These are phyloP conservation scores for Esperia sulphurella DNA, from an alignment of 2,888 invertebrate genomes.

Conservation along the genomic window DNA sequence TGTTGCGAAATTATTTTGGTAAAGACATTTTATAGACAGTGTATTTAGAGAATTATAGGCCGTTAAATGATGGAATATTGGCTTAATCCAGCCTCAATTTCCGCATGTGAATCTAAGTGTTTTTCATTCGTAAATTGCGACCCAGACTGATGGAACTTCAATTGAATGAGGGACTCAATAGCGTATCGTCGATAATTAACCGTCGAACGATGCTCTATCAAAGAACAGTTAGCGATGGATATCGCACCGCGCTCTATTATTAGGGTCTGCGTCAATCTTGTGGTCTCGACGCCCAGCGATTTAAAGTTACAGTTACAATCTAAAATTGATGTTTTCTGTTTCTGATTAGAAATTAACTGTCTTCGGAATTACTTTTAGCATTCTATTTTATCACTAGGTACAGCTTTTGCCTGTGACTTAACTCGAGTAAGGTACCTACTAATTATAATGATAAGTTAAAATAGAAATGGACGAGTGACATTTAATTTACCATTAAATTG, in stretches of 20 bases:
- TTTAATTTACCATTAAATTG: too few species aligned
- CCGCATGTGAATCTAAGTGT: constrained; percentile 17
- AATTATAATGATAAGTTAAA: too few species aligned
- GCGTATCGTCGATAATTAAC: constrained; percentile 49
- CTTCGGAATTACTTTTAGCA: constrained; percentile 5
- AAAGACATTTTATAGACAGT: constrained; percentile 1
- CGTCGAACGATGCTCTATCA: constrained; percentile 45
- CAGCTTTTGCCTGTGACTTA: background rate
- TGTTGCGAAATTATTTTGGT: background rate
- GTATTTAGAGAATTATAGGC: background rate
- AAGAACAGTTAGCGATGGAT: constrained; percentile 66
- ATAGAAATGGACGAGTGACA: too few species aligned
- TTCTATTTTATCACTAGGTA: constrained; percentile 3
- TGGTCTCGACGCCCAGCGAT: constrained; percentile 40
- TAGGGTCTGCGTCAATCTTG: constrained; percentile 50
- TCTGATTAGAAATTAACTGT: constrained; percentile 12
- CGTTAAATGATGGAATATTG: too few species aligned
- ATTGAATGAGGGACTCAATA: constrained; percentile 25
- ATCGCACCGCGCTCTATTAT: constrained; percentile 57
- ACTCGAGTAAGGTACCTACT: too few species aligned
- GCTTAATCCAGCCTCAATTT: background rate
- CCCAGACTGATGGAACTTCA: constrained; percentile 31
- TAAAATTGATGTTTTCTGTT: constrained; percentile 23
- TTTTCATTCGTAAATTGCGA: constrained; percentile 15
- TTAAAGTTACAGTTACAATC: constrained; percentile 53